Evolutionary conservation across 1,140 invertebrate genomes (phyloP), one percentile per base, ranked within the genome.

Genomic region (Antheraea mylitta): DNA sequence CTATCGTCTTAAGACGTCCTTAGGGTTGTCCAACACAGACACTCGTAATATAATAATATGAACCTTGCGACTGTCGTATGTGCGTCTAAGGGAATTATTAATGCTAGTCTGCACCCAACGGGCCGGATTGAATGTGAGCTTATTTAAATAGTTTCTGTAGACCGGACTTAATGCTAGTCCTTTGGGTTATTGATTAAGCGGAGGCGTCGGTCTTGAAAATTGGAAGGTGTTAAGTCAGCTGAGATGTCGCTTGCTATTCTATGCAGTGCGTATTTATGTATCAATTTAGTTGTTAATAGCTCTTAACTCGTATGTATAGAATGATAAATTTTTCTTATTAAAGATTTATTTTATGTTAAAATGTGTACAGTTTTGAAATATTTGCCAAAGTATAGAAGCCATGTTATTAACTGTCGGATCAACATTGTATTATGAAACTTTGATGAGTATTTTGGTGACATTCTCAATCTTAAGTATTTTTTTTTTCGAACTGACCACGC

Each of bases 81-180:
- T 87, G 82, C 73, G 82, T 86, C 85, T 88, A 73, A 86, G 74
- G 74, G 87, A 89, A 90, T 91, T 91, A 90, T 90, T 91, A 87
- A 91, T 87, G 85, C 82, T 68, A 42, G 70, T 79, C 75, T 82
- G 82, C 76, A 73, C 80, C 73, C 76, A 71, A 73, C 78, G 75
- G 77, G 67, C 65, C 59, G 72, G 72, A 75, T 72, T 79, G 64
- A 79, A 84, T 82, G 77, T 75, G 77, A 78, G 79, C 74, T 89
- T 87, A 87, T 89, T 89, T 85, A 87, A 90, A 90, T 90, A 87
- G 87, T 86, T 86, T 82, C 77, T 78, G 73, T 73, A 75, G 76
- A 81, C 75, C 76, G 80, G 80, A 74, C 71, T 77, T 79, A 75
- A 80, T 81, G 80, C 82, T 82, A 53, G 45, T 53, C 45, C 45